Conservation (phyloP, 2,888 invertebrate species). For the Dasysyrphus albostriatus region DNA sequence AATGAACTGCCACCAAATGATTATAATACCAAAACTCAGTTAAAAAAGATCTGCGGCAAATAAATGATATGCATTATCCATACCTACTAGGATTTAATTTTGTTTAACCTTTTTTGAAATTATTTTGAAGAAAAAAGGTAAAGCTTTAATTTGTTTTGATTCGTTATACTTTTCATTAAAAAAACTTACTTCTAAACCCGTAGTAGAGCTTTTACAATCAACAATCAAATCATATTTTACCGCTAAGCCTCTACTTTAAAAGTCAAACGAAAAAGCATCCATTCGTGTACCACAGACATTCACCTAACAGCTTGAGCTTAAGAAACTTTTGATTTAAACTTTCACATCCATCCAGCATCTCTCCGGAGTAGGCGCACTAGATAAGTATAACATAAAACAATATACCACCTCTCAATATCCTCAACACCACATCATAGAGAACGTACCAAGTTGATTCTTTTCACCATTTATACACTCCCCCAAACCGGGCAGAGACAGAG, state of each 20-base stretch:
- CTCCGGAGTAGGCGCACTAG: constrained; percentile 17
- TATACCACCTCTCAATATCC: neutral
- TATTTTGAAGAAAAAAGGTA: too few species aligned
- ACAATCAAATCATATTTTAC: neutral
- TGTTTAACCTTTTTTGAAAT: too few species aligned
- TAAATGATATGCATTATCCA: too few species aligned
- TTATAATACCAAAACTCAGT: too few species aligned
- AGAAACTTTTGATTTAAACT: neutral
- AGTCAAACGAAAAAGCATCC: neutral
- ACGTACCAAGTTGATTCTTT: neutral
- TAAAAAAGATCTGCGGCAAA: too few species aligned
- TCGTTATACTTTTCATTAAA: too few species aligned
- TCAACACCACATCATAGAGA: neutral
- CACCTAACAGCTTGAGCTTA: neutral
- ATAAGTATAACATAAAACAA: neutral
- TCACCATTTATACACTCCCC: neutral
- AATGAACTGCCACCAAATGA: too few species aligned
- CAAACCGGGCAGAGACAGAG: neutral
- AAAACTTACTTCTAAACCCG: neutral
- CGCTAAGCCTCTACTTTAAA: neutral
- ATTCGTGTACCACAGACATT: neutral
- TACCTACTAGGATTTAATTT: too few species aligned
- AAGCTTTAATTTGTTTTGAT: too few species aligned
- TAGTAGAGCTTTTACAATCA: neutral
- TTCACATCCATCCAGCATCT: neutral